Evolutionary conservation across 2,888 invertebrate species (phyloP), one percentile per base, ranked within the genome.

Genomic region (Rhorus exstirpatorius): DNA sequence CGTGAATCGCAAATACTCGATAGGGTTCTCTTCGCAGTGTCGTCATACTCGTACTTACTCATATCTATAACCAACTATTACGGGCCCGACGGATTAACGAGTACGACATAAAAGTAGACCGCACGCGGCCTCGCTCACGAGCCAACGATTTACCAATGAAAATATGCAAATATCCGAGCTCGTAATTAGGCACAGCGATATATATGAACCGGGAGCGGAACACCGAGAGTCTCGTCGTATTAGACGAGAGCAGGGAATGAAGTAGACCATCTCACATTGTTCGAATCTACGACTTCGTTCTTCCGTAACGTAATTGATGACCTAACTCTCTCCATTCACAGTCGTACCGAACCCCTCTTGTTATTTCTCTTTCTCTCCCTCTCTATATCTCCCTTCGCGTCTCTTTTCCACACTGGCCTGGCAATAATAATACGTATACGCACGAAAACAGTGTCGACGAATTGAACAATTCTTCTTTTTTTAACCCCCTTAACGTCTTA

Each of bases 261-360:
- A 10, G 58, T 74, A 67, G 77, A 49, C 88, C 89, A 82, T 79
- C 75, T 82, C 79, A 68, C 79, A 90, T 92, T 92, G 92, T 92
- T 91, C 91, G 92, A 92, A 87, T 85, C 89, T 88, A 90, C 91
- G 90, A 89, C 90, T 91, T 90, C 90, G 89, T 88, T 92, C 92
- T 92, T 92, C 91, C 92, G 91, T 91, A 87, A 90, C 89, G 91
- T 92, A 92, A 92, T 92, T 92, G 91, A 92, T 92, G 91, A 90
- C 88, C 84, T 53, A 71, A 82, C 61, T 80, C 75, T 75, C 65
- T 79, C 75, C 51, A 60, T 74, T 74, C 61, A 26, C 49, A 78
- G 67, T 68, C 74, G 72, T 63, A 61, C 61, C 65, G 61, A 67
- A 67, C 78, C 61, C 61, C 70, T 77, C 67, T 72, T 49, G 10